These are phyloP conservation scores for Drosophila leontia DNA, from an alignment of 1,140 invertebrate species.

Conservation along the genomic window DNA sequence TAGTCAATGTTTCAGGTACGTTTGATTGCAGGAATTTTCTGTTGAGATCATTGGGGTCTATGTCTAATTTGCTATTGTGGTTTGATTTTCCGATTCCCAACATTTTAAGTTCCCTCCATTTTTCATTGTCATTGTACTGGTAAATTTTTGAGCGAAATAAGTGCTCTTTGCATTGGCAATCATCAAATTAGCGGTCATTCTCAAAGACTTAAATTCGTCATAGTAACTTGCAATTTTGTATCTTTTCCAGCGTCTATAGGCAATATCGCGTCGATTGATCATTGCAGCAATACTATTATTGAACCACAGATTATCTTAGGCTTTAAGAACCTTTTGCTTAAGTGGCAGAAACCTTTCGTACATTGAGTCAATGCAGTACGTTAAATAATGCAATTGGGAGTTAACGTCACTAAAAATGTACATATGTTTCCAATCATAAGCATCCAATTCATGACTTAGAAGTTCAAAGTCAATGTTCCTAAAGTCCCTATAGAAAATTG, in stretches of 20 bases:
- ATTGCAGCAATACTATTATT: background rate
- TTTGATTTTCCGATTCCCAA: no score
- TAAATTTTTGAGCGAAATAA: background rate
- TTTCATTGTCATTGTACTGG: background rate
- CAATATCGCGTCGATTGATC: background rate
- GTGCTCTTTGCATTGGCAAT: background rate
- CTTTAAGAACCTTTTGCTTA: background rate
- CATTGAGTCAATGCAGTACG: background rate
- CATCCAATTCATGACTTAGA: no score
- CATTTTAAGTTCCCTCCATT: no score
- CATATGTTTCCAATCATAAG: no score
- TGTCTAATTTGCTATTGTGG: background rate
- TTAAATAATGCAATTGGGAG: background rate
- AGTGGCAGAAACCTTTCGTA: no score
- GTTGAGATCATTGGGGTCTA: no score
- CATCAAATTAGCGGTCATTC: no score
- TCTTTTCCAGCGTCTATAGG: background rate
- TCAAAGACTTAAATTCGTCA: background rate
- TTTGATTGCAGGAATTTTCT: no score
- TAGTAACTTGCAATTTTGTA: background rate
- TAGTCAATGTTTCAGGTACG: no score
- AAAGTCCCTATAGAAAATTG: no score
- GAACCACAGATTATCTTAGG: background rate
- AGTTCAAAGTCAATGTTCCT: no score
- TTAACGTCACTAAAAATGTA: background rate